Base-by-base conservation (phyloP, 2,113 vertebrate species). In the Oreochromis tanganicae region DNA sequence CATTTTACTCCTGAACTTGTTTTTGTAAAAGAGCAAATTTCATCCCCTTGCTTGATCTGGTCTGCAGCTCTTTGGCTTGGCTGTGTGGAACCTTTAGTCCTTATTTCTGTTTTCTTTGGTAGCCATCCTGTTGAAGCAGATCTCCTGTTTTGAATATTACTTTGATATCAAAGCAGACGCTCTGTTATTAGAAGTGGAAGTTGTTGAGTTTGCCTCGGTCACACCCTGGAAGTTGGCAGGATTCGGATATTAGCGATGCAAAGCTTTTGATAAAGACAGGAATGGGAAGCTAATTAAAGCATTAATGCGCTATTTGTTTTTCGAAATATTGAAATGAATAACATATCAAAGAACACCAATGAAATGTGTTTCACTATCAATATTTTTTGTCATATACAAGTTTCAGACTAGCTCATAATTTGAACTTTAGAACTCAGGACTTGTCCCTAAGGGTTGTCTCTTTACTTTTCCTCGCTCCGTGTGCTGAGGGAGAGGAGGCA, bases 31-130 rank as follows among this genome's bases (percentile, higher is more conserved):
- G 10, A 81, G 32, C 7, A 10, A 12, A 34, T 85, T 89, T 82
- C 75, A 87, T 91, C 88, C 87, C 78, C 79, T 27, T 59, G 36
- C 56, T 71, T 81, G 75, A 66, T 61, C 82, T 24, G 54, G 43
- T 81, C 81, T 24, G 19, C 29, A 75, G 73, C 85, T 88, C 48
- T 88, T 78, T 52, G 73, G 73, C 46, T 78, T 52, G 46, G 46
- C 73, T 52, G 12, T 52, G 8, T 80, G 75, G 13, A 78, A 19
- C 34, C n/a, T 84, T 66, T 19, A 17, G 68, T 82, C 71, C 87
- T 68, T 38, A 14, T 89, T 92, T 93, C 75, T 90, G 87, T 94
- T 93, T 93, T 93, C 73, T 50, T 95, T 93, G 90, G 93, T 6
- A 50, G 84, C 80, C 5, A 17, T 88, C 84, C 88, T 16, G 43